A percentile compares a stretch with the other conserved stretches of the same genome.
These are phyloP conservation scores for Ichneumon xanthorius DNA, from an alignment of 2,888 invertebrate species.

Conservation along the genomic window DNA sequence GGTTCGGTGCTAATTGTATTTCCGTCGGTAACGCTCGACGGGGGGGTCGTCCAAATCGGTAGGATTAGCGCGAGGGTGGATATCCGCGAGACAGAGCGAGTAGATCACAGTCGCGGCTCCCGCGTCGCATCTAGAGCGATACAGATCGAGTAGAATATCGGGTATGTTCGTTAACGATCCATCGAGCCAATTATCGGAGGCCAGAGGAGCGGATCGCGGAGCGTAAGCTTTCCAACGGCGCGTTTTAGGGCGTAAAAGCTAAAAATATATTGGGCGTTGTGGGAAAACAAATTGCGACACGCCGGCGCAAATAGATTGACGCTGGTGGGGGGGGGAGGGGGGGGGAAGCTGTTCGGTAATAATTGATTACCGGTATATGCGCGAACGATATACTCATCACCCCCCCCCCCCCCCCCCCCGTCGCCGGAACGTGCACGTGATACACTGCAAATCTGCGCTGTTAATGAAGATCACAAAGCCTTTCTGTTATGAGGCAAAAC, in stretches of 20 bases:
- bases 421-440: background rate
- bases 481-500: background rate
- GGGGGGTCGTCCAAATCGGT: conserved; percentile 66
- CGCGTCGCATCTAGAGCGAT: conserved; percentile 34
- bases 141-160: conserved; percentile 62
- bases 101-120: conserved; percentile 6
- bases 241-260: background rate
- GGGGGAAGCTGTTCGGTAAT: conserved; percentile 4
- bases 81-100: conserved; percentile 6
- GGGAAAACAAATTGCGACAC: conserved; percentile 55
- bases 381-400: conserved; percentile 15
- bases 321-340: no score
- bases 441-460: background rate
- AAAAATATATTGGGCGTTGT: conserved; percentile 40
- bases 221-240: background rate
- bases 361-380: conserved; percentile 47
- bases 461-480: background rate
- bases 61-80: conserved; percentile 63
- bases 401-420: conserved; percentile 11
- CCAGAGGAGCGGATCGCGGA: conserved; percentile 28
- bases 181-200: conserved; percentile 70
- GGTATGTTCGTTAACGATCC: conserved; percentile 70
- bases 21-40: conserved; percentile 64
- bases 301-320: conserved; percentile 19
- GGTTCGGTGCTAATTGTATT: conserved; percentile 65